Evolutionary conservation across 2,888 invertebrate species (phyloP), one percentile per base, ranked within the genome.

Genomic region (Synergus laeviventris): DNA sequence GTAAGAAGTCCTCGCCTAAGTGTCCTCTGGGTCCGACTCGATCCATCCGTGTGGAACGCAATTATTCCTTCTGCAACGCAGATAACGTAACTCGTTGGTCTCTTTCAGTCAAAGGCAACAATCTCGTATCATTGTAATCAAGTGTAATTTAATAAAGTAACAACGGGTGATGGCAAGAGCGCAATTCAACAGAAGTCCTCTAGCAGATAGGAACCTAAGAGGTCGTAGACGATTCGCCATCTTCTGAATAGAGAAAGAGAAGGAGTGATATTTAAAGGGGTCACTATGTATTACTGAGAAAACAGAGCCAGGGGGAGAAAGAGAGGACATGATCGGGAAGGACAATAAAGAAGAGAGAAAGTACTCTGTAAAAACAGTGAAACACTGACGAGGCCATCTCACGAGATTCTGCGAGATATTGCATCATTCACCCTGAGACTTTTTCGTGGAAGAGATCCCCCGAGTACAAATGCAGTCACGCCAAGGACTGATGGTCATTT

Each of bases 131-230:
- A 82, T 85, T 85, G 84, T 84, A 83, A 84, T 84, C 82, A 82
- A 87, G 86, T 82, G 82, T 86, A 87, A 87, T 87, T 83, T 85
- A 87, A 87, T 87, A 86, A 85, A 79, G 83, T 84, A 84, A 83
- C 82, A 84, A 84, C 78, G 81, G 82, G 74, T 79, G 76, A 78
- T 75, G 80, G 75, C 83, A 85, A 87, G 81, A 80, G 84, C 78
- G 83, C 82, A 85, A 86, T 84, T 84, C 82, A 76, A 61, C 80
- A 74, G 77, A 56, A 79, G 82, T 31, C 49, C 16, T 42, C 24
- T n/a, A n/a, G 24, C 42, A 45, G 66, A 70, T 31, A 70, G 45
- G 24, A 45, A 45, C 49, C 66, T 49, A 70, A 70, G 66, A 70
- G 66, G 66, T 70, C 66, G 66, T 45, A 45, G 45, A 49, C 45